phyloP scores from a whole-genome alignment of 2,113 vertebrate species.

The Sylvietta virens region DNA sequence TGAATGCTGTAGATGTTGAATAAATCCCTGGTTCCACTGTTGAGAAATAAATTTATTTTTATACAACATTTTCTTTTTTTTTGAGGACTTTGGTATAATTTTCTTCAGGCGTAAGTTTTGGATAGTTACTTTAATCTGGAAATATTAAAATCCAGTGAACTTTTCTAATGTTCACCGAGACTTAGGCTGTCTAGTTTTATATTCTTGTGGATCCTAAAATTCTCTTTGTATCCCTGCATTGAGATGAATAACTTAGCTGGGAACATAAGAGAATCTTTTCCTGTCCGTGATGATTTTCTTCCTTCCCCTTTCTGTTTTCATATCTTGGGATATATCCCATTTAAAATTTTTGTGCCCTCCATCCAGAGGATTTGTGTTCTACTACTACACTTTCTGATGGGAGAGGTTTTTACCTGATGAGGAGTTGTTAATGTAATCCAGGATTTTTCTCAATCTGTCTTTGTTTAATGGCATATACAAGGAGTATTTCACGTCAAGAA shows the following conservation, averaged over 20 bases:
- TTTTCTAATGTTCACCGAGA: neutral
- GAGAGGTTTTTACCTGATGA: neutral
- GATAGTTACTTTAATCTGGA: neutral
- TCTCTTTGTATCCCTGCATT: neutral
- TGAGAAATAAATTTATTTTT: conserved; percentile 56
- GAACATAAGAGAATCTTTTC: neutral
- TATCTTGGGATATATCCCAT: neutral
- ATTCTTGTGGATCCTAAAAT: neutral
- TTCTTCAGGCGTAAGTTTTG: neutral
- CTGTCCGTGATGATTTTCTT: neutral
- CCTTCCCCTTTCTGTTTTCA: neutral
- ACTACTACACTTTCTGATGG: neutral
- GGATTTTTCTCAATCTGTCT: neutral
- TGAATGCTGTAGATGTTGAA: neutral
- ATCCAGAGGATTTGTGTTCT: neutral
- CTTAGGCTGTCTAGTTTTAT: neutral
- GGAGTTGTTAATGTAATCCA: neutral
- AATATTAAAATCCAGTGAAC: neutral
- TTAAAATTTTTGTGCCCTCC: neutral
- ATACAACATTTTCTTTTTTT: neutral
- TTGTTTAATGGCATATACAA: neutral
- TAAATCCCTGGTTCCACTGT: neutral
- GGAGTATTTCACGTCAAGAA: neutral
- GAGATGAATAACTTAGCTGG: neutral
- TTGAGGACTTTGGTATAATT: neutral